Percentiles rank a stretch among this genome's conserved stretches.
These are phyloP conservation scores for Yoshiicerus persimilis DNA, from an alignment of 1,140 invertebrate species.

Conservation along the genomic window DNA sequence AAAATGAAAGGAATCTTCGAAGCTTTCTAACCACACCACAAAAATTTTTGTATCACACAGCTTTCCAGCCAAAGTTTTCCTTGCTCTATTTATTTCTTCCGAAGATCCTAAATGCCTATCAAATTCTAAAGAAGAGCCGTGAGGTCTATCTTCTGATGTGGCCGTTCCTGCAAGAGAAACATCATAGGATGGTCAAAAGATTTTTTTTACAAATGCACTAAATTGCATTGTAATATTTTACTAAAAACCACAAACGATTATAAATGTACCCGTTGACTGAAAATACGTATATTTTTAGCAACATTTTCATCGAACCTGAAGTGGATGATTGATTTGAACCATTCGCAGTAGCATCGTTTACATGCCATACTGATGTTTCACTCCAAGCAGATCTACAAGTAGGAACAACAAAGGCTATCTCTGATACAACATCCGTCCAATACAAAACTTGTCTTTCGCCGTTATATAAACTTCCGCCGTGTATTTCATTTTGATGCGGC, in stretches of 20 bases:
- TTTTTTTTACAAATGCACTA: neutral
- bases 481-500: slow-evolving; percentile 46
- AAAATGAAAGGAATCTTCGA: slow-evolving; percentile 85
- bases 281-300: too few species aligned
- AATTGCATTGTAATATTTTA: too few species aligned
- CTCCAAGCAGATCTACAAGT: slow-evolving; percentile 55
- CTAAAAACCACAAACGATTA: too few species aligned
- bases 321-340: slow-evolving; percentile 8
- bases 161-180: neutral
- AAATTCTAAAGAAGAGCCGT: neutral
- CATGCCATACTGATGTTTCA: slow-evolving; percentile 23
- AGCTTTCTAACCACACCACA: slow-evolving; percentile 92
- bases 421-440: slow-evolving; percentile 93
- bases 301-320: slow-evolving; percentile 31
- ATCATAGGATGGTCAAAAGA: neutral
- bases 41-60: slow-evolving; percentile 75
- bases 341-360: neutral
- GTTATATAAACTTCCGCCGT: slow-evolving; percentile 69
- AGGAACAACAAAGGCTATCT: slow-evolving; percentile 92
- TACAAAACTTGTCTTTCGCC: slow-evolving; percentile 76
- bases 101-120: slow-evolving; percentile 24
- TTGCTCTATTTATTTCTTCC: slow-evolving; percentile 20
- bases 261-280: too few species aligned
- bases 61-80: slow-evolving; percentile 36
- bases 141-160: slow-evolving; percentile 7